Percentiles rank a stretch among this genome's conserved stretches.
phyloP scores from a whole-genome alignment of 2,888 invertebrate species.

The Rhagonycha lutea region DNA sequence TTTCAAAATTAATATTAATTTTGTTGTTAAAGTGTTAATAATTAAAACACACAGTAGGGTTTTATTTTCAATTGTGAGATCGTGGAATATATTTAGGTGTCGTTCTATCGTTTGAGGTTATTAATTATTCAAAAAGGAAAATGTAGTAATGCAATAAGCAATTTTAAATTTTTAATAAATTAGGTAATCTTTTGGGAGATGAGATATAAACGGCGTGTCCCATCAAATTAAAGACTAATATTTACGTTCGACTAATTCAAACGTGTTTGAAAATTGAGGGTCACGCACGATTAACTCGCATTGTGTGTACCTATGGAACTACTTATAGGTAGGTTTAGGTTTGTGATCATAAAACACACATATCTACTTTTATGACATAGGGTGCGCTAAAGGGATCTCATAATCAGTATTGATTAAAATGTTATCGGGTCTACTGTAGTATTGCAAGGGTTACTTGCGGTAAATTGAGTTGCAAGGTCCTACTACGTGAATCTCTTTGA shows the following conservation, averaged over 20 bases:
- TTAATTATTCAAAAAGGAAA: neutral
- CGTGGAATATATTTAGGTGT: neutral
- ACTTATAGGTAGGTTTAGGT: slow-evolving; percentile 5
- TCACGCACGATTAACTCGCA: slow-evolving; percentile 8
- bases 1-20: neutral
- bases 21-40: neutral
- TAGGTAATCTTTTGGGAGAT: slow-evolving; percentile 2
- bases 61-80: neutral
- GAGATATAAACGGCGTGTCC: slow-evolving; percentile 6
- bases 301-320: neutral
- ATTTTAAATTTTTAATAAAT: slow-evolving; percentile 6
- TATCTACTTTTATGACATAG: slow-evolving; percentile 3
- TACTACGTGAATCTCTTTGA: slow-evolving; percentile 9
- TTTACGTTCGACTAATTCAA: slow-evolving; percentile 11
- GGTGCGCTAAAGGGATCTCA: slow-evolving; percentile 3
- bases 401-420: slow-evolving; percentile 21
- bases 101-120: neutral
- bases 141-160: neutral
- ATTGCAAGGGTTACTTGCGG: slow-evolving; percentile 10
- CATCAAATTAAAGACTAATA: slow-evolving; percentile 16
- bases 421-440: slow-evolving; percentile 13
- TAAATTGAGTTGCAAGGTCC: slow-evolving; percentile 13
- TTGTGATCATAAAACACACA: slow-evolving; percentile 1
- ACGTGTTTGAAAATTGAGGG: neutral
- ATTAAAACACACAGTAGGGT: neutral